Conservation (phyloP, 2,797 vertebrate genomes). For the Hoplostethus mediterraneus region DNA sequence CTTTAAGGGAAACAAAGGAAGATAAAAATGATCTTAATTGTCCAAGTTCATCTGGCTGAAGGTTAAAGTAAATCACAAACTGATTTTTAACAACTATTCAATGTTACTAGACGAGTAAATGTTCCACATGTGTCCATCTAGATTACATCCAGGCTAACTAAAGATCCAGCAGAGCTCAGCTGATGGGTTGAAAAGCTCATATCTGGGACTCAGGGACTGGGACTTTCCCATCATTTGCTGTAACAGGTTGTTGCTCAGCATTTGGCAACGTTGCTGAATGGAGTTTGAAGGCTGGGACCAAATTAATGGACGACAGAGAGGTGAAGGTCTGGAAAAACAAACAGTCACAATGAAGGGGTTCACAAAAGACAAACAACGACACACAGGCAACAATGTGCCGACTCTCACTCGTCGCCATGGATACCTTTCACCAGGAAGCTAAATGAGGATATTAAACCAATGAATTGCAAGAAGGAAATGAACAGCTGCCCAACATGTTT, state of each 20-base stretch:
- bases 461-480: slow-evolving; percentile 59
- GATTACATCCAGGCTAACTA: not conserved
- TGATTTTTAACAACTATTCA: no score
- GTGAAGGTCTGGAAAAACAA: slow-evolving; percentile 80
- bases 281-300: slow-evolving; percentile 38
- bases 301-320: slow-evolving; percentile 59
- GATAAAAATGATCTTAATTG: no score
- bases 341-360: slow-evolving; percentile 70
- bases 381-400: slow-evolving; percentile 40
- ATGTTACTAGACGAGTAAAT: no score
- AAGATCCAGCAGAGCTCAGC: not conserved
- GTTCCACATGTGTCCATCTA: no score
- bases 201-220: not conserved
- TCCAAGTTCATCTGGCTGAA: no score
- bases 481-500: slow-evolving; percentile 26
- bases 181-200: not conserved
- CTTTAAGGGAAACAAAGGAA: no score
- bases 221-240: not conserved
- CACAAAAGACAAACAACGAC: slow-evolving; percentile 79
- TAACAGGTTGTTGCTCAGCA: slow-evolving; percentile 38
- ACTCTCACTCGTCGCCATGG: slow-evolving; percentile 58
- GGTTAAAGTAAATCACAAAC: no score
- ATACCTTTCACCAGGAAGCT: slow-evolving; percentile 58
- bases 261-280: slow-evolving; percentile 36
- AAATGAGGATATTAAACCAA: slow-evolving; percentile 67